Evolutionary conservation across 1,140 invertebrate species (phyloP), one percentile per base, ranked within the genome.

Genomic region (Platyura marginata): DNA sequence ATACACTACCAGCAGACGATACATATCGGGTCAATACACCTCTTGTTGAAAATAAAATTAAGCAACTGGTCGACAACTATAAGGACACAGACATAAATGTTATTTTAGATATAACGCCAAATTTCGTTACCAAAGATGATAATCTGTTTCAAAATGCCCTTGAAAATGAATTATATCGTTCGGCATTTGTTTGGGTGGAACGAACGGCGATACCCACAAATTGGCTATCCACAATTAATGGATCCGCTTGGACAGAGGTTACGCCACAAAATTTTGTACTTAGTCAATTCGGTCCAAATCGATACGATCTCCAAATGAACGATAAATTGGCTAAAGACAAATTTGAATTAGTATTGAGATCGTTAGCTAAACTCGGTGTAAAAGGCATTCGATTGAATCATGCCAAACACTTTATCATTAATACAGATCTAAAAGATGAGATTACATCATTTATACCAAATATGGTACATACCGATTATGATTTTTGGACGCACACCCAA

Each of bases 321-420:
- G 77, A 80, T 51, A 52, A 57, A 10, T 44, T 51, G 13, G 67
- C 77, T 2, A 49, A 69, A 9, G 44, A 67, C n/a, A 69, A 74
- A 54, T 74, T 83, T 39, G 61, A 78, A 50, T 60, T 66, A 1
- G 73, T 83, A 16, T 52, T 90, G 1, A 63, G 62, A 22, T 69
- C 71, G 47, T 84, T 84, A 71, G 46, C 86, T 18, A 57, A 70
- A 16, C 63, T 72, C 21, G 84, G 83, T 6, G 75, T 83, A 1
- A 66, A 63, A 47, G 88, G 86, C 13, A 77, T 92, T 51, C 70
- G 79, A 49, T 54, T 90, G 16, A 67, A 64, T n/a, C 70, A 75
- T 40, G 73, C 69, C 0, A 71, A 71, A 16, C 71, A 72, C 51
- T 61, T 83, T 40, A 55, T 78, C 1, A 71, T 81, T 44, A 70